phyloP scores from a whole-genome alignment of 2,888 invertebrate species.

The Leptinotarsa tumamoca region DNA sequence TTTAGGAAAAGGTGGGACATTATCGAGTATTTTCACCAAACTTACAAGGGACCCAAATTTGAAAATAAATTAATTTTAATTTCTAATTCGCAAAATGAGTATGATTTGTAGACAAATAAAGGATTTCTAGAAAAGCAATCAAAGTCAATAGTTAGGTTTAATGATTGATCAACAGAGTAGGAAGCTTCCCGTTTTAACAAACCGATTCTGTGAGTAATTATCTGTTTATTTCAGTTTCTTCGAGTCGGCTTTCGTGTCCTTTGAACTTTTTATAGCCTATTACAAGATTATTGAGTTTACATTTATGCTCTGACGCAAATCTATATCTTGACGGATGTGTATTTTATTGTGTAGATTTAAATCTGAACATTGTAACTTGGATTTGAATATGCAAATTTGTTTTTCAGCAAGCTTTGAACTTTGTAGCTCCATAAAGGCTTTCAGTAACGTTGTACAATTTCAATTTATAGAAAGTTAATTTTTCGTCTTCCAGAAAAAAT shows the following conservation, averaged over 20 bases:
- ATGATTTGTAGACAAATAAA: no score
- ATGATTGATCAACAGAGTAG: no score
- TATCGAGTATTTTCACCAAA: no score
- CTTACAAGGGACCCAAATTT: no score
- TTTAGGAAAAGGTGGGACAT: no score
- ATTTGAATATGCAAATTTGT: constrained; percentile 6
- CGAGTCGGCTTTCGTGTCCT: constrained; percentile 34
- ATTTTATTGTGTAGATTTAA: neutral
- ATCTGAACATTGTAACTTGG: neutral
- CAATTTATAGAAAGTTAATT: no score
- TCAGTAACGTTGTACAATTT: neutral
- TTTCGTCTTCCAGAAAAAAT: no score
- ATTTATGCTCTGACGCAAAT: constrained; percentile 25
- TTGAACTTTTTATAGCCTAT: constrained; percentile 42
- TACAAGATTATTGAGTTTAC: constrained; percentile 37
- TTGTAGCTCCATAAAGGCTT: neutral
- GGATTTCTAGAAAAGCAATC: no score
- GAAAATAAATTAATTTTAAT: no score
- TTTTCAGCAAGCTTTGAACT: neutral
- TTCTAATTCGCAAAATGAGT: no score
- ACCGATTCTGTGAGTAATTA: constrained; percentile 33
- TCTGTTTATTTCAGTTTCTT: constrained; percentile 41
- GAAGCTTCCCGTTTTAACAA: neutral
- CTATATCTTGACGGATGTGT: constrained; percentile 29
- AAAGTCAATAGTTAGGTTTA: no score